Evolutionary conservation across 1,140 invertebrate genomes (phyloP).

Genomic region (Leptoteleia sp.): DNA sequence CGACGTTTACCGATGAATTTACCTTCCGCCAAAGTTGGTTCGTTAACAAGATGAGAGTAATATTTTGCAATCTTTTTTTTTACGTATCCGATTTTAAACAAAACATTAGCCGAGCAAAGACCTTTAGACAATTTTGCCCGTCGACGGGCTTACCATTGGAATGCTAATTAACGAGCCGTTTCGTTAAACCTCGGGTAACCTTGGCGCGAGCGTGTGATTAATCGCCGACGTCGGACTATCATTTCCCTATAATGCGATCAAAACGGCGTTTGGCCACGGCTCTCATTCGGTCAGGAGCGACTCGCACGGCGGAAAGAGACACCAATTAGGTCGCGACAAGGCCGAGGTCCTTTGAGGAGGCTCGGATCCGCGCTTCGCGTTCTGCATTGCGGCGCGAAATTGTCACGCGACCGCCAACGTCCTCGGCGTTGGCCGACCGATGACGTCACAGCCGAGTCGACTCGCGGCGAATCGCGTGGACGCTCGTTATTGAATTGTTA

Average conservation of each 20-base stretch:
- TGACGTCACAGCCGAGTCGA: slow-evolving; percentile 10
- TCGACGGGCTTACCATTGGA: slow-evolving; percentile 17
- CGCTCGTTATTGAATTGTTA: neutral
- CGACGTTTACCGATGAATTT: too few relatives aligned
- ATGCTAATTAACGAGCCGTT: slow-evolving; percentile 17
- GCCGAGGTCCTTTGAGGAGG: slow-evolving; percentile 24
- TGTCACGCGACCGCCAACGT: slow-evolving; percentile 12
- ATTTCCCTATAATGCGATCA: slow-evolving; percentile 36
- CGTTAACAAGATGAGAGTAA: too few relatives aligned
- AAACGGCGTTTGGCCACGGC: slow-evolving; percentile 22
- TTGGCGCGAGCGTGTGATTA: slow-evolving; percentile 30
- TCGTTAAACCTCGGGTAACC: slow-evolving; percentile 15
- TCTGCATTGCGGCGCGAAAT: slow-evolving; percentile 15
- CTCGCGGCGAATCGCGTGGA: neutral
- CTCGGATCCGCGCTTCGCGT: slow-evolving; percentile 4
- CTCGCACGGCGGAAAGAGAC: slow-evolving; percentile 18
- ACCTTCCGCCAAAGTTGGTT: too few relatives aligned
- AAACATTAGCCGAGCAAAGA: too few relatives aligned
- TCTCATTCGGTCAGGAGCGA: slow-evolving; percentile 4
- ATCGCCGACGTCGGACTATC: slow-evolving; percentile 21
- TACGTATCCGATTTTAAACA: too few relatives aligned
- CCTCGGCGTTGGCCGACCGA: neutral
- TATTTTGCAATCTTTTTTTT: too few relatives aligned
- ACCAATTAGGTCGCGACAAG: slow-evolving; percentile 38
- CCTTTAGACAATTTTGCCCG: too few relatives aligned